phyloP scores from a whole-genome alignment of 2,797 vertebrate genomes.

The Octomys mimax region DNA sequence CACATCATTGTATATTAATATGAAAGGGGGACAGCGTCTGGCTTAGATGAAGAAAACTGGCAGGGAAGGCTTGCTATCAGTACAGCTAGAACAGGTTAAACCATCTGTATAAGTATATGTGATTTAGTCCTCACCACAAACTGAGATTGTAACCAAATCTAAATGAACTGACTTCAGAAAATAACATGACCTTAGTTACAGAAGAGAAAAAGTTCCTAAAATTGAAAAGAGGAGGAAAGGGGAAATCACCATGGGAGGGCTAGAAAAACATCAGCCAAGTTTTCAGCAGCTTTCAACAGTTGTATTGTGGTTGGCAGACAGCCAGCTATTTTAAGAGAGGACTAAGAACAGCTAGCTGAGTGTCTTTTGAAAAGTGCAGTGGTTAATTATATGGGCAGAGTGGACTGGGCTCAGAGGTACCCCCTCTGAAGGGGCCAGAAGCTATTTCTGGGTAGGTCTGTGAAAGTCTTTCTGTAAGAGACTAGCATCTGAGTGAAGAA shows the following conservation, averaged over 20 bases:
- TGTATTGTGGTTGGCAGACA: not conserved
- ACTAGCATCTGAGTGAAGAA: not conserved
- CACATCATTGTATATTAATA: not conserved
- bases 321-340: not conserved
- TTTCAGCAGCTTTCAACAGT: too few relatives aligned
- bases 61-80: not conserved
- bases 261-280: not conserved
- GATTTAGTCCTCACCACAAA: not conserved
- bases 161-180: not conserved
- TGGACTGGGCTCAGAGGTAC: not conserved
- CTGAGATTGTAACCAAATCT: not conserved
- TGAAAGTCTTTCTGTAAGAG: not conserved
- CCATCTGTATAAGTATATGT: not conserved
- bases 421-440: too few relatives aligned
- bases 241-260: not conserved
- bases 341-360: not conserved
- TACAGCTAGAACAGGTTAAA: not conserved
- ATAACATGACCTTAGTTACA: not conserved
- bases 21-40: not conserved
- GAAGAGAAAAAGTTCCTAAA: not conserved
- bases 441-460: not conserved
- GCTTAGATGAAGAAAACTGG: not conserved
- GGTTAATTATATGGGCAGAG: not conserved
- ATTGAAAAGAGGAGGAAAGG: not conserved
- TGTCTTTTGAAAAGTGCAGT: not conserved